Evolutionary conservation across 2,888 invertebrate genomes (phyloP).

Genomic region (Orchesella flavescens): DNA sequence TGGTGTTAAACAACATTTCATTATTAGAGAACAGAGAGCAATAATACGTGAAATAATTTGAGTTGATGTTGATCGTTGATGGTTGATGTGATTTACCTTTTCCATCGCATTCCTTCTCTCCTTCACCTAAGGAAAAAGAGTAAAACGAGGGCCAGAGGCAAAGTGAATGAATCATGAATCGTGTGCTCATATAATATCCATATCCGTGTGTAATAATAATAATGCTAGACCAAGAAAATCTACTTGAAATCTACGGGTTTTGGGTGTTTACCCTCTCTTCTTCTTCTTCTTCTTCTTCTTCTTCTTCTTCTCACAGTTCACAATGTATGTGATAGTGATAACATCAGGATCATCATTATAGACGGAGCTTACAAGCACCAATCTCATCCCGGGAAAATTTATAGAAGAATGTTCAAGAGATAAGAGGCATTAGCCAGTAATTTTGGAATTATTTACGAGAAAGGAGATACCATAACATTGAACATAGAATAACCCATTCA

Average conservation of each 20-base stretch:
- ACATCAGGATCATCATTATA: too few species aligned
- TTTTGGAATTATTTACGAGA: slow-evolving; percentile 58
- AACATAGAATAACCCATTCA: slow-evolving; percentile 5
- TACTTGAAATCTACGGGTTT: background rate
- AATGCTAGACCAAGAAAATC: background rate
- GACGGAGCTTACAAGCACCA: background rate
- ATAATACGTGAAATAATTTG: too few species aligned
- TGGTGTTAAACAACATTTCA: too few species aligned
- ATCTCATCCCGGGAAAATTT: background rate
- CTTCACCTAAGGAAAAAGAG: too few species aligned
- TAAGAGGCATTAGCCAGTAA: slow-evolving; percentile 49
- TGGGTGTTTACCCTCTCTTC: slow-evolving; percentile 19
- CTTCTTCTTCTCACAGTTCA: background rate
- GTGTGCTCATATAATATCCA: background rate
- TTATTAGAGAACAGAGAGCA: too few species aligned
- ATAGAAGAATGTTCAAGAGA: background rate
- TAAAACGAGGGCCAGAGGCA: slow-evolving; percentile 18
- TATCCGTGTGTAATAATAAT: slow-evolving; percentile 10
- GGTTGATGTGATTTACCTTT: background rate
- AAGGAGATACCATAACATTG: slow-evolving; percentile 30
- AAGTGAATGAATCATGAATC: slow-evolving; percentile 15
- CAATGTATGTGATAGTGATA: too few species aligned
- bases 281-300: background rate
- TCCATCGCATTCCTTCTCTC: background rate
- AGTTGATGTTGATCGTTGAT: too few species aligned